phyloP scores from a whole-genome alignment of 2,113 vertebrate genomes.

The Myiozetetes cayanensis region DNA sequence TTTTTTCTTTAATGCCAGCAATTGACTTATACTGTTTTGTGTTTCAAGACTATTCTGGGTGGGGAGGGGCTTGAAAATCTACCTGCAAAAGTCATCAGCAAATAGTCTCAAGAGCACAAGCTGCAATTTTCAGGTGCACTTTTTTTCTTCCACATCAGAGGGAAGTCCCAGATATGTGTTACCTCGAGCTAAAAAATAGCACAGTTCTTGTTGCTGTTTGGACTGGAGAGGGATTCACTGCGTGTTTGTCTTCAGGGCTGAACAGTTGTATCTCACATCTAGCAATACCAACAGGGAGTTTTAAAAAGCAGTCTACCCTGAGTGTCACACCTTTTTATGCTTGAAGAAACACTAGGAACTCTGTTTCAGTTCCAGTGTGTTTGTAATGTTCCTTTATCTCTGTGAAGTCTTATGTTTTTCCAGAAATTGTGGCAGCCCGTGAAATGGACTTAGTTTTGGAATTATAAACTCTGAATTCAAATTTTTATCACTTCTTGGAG shows the following conservation, averaged over 20 bases:
- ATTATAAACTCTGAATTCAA: conserved; percentile 27
- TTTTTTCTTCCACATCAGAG: background rate
- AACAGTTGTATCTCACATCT: background rate
- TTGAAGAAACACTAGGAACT: background rate
- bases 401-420: background rate
- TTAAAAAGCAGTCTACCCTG: background rate
- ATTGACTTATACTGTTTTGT: background rate
- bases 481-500: conserved; percentile 38
- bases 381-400: background rate
- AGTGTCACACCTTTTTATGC: background rate
- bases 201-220: background rate
- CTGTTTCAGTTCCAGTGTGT: background rate
- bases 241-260: background rate
- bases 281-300: background rate
- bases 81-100: background rate
- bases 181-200: background rate
- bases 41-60: background rate
- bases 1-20: background rate
- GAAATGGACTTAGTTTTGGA: conserved; percentile 23
- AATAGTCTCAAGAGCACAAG: background rate
- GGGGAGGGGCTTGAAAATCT: background rate
- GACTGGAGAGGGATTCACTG: background rate
- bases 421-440: background rate
- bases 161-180: background rate
- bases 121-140: background rate